Evolutionary conservation across 2,888 invertebrate genomes (phyloP), one percentile per base, ranked within the genome.

Genomic region (Archaeoteleia sp.): DNA sequence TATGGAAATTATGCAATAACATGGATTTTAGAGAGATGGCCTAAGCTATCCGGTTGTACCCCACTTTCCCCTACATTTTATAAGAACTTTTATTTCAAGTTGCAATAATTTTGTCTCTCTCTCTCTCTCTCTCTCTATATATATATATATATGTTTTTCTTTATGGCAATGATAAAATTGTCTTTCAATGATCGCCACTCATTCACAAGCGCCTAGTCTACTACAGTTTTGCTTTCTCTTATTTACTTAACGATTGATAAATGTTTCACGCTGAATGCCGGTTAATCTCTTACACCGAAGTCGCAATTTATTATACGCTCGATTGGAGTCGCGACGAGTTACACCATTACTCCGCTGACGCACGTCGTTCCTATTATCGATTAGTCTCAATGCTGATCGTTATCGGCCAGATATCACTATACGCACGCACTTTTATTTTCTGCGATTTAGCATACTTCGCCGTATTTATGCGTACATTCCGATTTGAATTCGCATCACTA

Each of bases 161-260:
- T 4, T 7, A 45, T 2, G 37, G 48, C 48, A 60, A 49, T 45
- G 60, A 17, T 27, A 55, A 35, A 55, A 55, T 54, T 32, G 40
- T 32, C 9, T 48, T 48, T 62, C 29, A 62, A 43, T 43, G 55
- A 49, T 48, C 48, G 42, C 48, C 35, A 43, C 54, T 62, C 62
- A 55, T 55, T 61, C 32, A 49, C 32, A 15, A 29, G 9, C 25
- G 14, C 10, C 5, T 17, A 45, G 37, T 40, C 40, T 2, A 43
- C 2, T 29, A 17, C 17, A 34, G 9, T 15, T 39, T 34, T 39
- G 57, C 71, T 61, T 68, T 66, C 66, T 68, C 71, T 62, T 71
- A 66, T 68, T 68, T 68, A 71, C 68, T 54, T 51, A 68, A 30
- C 67, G 51, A 71, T 66, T 71, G 66, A 71, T 71, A 62, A 68